These are phyloP conservation scores for Benitochromis conjunctus DNA, from an alignment of 2,113 vertebrate genomes.

Conservation along the genomic window DNA sequence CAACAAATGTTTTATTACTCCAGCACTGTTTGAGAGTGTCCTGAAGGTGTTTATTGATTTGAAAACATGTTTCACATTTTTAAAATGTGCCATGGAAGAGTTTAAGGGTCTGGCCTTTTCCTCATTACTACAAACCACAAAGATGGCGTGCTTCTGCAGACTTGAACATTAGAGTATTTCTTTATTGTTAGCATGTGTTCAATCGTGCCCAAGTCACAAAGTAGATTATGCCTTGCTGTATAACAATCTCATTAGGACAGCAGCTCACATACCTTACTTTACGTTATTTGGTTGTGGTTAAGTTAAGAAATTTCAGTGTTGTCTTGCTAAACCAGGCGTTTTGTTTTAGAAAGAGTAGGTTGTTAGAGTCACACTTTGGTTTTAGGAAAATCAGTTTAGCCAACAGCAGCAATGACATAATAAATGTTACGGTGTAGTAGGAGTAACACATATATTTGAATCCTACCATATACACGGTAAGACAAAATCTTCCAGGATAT, in stretches of 20 bases:
- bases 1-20: slow-evolving; percentile 12
- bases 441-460: background rate
- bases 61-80: background rate
- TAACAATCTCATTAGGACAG: background rate
- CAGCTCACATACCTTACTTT: background rate
- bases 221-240: background rate
- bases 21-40: background rate
- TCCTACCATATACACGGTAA: background rate
- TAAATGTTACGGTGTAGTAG: background rate
- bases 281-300: background rate
- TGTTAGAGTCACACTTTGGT: background rate
- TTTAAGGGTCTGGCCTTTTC: background rate
- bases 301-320: background rate
- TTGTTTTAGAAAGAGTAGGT: background rate
- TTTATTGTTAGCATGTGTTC: background rate
- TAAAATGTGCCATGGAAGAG: background rate
- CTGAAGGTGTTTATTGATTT: background rate
- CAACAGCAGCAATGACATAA: background rate
- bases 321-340: background rate
- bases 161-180: background rate
- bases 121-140: background rate
- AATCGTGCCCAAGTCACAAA: background rate
- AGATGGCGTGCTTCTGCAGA: background rate
- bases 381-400: background rate
- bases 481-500: background rate